These are phyloP conservation scores for Pantelozetes paolii DNA, from an alignment of 2,888 invertebrate genomes.

Conservation along the genomic window DNA sequence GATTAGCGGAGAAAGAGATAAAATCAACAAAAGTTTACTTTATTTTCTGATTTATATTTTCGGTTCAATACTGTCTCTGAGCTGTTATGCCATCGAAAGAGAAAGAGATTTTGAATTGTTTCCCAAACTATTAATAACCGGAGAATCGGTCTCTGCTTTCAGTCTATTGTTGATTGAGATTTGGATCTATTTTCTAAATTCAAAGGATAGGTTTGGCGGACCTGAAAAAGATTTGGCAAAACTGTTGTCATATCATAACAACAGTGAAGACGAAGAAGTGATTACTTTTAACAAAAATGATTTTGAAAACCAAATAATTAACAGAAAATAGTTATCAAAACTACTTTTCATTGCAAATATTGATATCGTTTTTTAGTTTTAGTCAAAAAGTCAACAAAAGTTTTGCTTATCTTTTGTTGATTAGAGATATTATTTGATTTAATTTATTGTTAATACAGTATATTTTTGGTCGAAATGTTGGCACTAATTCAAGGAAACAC, in stretches of 20 bases:
- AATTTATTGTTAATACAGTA: too few relatives aligned
- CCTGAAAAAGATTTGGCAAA: conserved; percentile 29
- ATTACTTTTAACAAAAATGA: neutral
- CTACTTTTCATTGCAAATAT: too few relatives aligned
- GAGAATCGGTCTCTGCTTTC: neutral
- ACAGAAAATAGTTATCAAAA: too few relatives aligned
- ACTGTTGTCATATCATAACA: neutral
- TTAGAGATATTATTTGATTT: too few relatives aligned
- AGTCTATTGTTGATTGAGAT: neutral
- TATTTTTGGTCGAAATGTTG: too few relatives aligned
- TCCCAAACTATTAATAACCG: neutral
- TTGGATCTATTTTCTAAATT: neutral
- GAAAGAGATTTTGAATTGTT: neutral
- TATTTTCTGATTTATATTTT: neutral
- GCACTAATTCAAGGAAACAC: too few relatives aligned
- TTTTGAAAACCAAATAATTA: neutral
- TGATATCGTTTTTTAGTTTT: too few relatives aligned
- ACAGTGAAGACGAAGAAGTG: conserved; percentile 2
- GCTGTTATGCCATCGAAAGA: neutral
- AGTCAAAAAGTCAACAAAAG: too few relatives aligned
- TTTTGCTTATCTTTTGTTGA: too few relatives aligned
- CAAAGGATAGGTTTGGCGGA: conserved; percentile 13
- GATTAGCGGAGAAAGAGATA: conserved; percentile 4
- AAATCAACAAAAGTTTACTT: conserved; percentile 1
- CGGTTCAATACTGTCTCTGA: neutral